Base-by-base conservation (phyloP, 2,113 vertebrate species). In the Tetrax tetrax region DNA sequence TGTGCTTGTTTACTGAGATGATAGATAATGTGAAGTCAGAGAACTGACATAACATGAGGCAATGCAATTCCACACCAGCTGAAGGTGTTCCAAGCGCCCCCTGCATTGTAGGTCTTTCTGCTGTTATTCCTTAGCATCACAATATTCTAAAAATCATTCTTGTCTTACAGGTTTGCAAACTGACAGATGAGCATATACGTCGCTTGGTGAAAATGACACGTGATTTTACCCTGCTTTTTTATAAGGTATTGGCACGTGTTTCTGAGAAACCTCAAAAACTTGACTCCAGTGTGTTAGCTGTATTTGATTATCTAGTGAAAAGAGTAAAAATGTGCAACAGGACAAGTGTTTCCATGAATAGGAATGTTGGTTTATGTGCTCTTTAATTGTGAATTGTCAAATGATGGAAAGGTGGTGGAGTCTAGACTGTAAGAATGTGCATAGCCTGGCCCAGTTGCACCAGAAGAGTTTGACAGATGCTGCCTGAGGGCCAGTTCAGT, bases 171-270 rank as follows among this genome's bases (percentile, higher is more conserved):
- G 98, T 98, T 92, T 98, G 97, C 80, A 98, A 99, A 48, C 95
- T 99, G 98, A 98, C 97, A 41, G 97, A 98, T 43, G 96, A 98
- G 47, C 99, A 99, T 63, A 94, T 98, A 75, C 95, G 76, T 90
- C 98, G 98, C 94, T 78, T 99, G 89, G 99, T 99, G 95, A 99
- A 99, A 97, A 99, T 99, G 99, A 98, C 97, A 6, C 98, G 98
- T 23, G 98, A 99, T 94, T 99, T 99, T 96, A 98, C 99, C 27
- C 93, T 99, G 43, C 98, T 99, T 38, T 99, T 99, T 97, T 99
- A 99, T 94, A 99, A 99, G 98, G 99, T 99, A 98, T 94, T 96
- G 83, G 7, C n/a, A 54, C 38, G 25, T 41, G 12, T 29, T 92
- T 91, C 17, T 92, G 51, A 66, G 65, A 74, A 57, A 38, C 24